Conservation (phyloP, 2,888 invertebrate genomes). For the Octonoba sinensis region DNA sequence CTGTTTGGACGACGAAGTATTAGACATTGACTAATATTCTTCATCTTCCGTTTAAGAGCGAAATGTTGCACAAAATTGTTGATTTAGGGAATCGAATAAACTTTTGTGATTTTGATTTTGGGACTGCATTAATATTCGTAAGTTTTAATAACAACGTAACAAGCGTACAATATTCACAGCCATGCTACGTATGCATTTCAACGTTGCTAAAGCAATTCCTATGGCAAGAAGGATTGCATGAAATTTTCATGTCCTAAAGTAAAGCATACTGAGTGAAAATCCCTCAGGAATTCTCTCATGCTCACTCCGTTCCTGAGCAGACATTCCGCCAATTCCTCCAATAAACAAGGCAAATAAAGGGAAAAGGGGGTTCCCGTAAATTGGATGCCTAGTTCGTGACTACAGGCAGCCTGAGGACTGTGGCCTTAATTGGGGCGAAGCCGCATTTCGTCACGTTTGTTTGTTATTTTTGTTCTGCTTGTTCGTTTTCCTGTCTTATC, state of each 20-base stretch:
- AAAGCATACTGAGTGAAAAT: slow-evolving; percentile 35
- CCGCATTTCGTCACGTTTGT: slow-evolving; percentile 50
- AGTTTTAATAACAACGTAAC: no score
- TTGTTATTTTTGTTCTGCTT: slow-evolving; percentile 15
- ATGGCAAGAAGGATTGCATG: neutral
- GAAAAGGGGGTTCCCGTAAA: slow-evolving; percentile 28
- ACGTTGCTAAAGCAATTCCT: no score
- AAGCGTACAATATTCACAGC: no score
- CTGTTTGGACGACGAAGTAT: no score
- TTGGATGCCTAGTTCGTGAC: slow-evolving; percentile 53
- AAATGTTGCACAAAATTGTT: no score
- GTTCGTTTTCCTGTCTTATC: slow-evolving; percentile 25
- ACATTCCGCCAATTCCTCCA: slow-evolving; percentile 45
- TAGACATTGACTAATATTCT: no score
- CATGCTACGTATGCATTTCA: no score
- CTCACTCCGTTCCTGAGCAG: slow-evolving; percentile 22
- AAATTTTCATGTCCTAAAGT: neutral
- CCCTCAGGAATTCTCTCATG: slow-evolving; percentile 35
- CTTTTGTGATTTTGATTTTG: no score
- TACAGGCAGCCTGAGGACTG: slow-evolving; percentile 44
- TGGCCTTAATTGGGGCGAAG: slow-evolving; percentile 36
- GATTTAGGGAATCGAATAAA: no score
- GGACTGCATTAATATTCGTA: no score
- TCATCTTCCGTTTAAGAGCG: no score
- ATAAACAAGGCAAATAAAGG: slow-evolving; percentile 57